Conservation (phyloP, 2,888 invertebrate species). For the Heliconius sara region DNA sequence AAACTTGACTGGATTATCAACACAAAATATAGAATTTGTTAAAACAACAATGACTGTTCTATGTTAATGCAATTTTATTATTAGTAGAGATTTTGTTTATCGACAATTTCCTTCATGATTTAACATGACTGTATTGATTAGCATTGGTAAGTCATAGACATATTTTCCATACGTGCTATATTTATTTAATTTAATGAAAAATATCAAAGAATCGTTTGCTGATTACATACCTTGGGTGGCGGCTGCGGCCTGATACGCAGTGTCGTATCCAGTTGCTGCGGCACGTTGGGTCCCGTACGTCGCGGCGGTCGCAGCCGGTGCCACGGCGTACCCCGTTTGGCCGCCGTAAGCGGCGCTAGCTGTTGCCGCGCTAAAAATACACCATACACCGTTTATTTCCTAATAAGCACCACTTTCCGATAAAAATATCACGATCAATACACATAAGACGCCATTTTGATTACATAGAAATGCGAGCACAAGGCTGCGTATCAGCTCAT, state of each 20-base stretch:
- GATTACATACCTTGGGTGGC: constrained; percentile 87
- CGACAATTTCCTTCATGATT: neutral
- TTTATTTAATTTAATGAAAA: neutral
- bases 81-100: neutral
- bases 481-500: constrained; percentile 60
- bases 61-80: neutral
- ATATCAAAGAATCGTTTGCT: neutral
- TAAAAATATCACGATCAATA: constrained; percentile 68
- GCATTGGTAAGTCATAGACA: neutral
- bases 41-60: neutral
- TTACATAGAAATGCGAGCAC: constrained; percentile 67
- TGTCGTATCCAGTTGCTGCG: constrained; percentile 91
- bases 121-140: neutral
- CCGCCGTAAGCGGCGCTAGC: constrained; percentile 93
- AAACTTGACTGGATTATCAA: no score
- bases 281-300: constrained; percentile 93
- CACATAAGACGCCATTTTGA: constrained; percentile 79
- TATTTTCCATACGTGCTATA: neutral
- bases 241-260: constrained; percentile 92
- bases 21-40: neutral
- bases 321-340: constrained; percentile 93
- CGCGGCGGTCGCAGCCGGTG: constrained; percentile 91
- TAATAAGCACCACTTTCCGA: constrained; percentile 48
- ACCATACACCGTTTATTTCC: constrained; percentile 48
- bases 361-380: constrained; percentile 85